Conservation (phyloP, 1,140 invertebrate species). For the Drosophila watanabei region DNA sequence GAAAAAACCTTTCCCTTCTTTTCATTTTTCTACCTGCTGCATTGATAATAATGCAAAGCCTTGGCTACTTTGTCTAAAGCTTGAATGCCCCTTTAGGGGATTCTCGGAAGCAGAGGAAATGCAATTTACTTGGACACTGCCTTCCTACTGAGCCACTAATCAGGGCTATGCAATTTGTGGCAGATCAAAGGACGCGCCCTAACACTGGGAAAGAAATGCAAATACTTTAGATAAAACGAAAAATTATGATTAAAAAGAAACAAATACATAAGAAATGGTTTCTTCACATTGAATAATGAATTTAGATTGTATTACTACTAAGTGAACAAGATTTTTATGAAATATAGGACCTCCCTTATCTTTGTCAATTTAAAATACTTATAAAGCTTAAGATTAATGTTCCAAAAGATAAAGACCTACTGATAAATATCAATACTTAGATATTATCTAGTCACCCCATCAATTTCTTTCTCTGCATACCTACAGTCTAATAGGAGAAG, state of each 20-base stretch:
- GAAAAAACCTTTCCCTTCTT: conserved; percentile 3
- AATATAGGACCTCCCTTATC: background rate
- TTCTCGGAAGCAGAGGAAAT: conserved; percentile 26
- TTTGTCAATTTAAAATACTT: background rate
- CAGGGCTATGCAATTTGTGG: conserved; percentile 29
- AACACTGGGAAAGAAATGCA: background rate
- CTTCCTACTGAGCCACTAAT: conserved; percentile 15
- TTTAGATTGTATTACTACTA: background rate
- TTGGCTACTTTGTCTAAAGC: conserved; percentile 11
- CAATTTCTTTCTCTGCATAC: conserved; percentile 11
- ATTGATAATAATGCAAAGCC: conserved; percentile 31
- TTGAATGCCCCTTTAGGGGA: conserved; percentile 16
- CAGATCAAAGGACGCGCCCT: background rate
- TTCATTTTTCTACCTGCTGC: conserved; percentile 23
- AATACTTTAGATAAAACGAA: background rate
- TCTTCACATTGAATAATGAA: background rate
- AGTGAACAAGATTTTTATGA: background rate
- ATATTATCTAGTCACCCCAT: background rate
- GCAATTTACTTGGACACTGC: conserved; percentile 21
- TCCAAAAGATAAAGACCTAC: background rate
- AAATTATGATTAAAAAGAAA: background rate
- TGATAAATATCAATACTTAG: background rate
- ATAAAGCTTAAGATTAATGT: background rate
- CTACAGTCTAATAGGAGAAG: background rate
- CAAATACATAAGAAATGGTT: background rate